These are phyloP conservation scores for Percopsis omiscomaycus DNA, from an alignment of 2,797 vertebrate genomes.

Conservation along the genomic window DNA sequence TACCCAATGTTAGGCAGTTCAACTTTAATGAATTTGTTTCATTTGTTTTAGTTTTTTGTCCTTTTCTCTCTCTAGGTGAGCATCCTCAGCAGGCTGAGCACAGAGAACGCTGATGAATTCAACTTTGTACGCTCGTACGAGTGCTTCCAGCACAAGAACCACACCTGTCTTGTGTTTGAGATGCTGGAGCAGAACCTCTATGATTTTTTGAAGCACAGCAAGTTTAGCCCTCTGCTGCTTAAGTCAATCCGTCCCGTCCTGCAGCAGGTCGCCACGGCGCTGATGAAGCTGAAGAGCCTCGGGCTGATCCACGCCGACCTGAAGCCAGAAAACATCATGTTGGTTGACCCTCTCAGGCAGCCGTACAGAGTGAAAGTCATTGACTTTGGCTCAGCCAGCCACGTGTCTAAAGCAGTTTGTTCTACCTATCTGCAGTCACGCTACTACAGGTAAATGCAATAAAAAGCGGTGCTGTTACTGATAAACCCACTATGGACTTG, in stretches of 20 bases:
- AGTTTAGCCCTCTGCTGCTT: conserved; percentile 95
- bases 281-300: conserved; percentile 96
- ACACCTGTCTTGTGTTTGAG: conserved; percentile 98
- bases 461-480: not conserved
- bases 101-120: conserved; percentile 95
- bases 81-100: conserved; percentile 95
- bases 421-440: conserved; percentile 98
- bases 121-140: conserved; percentile 98
- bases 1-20: too few relatives aligned
- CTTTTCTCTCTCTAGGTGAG: conserved; percentile 79
- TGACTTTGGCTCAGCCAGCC: conserved; percentile 96
- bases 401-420: conserved; percentile 96
- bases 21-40: too few relatives aligned
- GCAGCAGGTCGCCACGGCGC: conserved; percentile 94
- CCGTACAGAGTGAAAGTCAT: conserved; percentile 98
- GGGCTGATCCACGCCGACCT: conserved; percentile 96
- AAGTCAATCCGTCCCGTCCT: conserved; percentile 95
- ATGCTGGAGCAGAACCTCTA: conserved; percentile 99
- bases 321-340: conserved; percentile 98
- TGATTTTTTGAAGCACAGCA: conserved; percentile 98
- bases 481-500: too few relatives aligned
- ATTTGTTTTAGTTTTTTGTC: not conserved
- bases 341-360: conserved; percentile 93
- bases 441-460: conserved; percentile 87
- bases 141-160: conserved; percentile 99